Evolutionary conservation across 2,888 invertebrate species (phyloP).

Genomic region (Phoenoteleia sp.): DNA sequence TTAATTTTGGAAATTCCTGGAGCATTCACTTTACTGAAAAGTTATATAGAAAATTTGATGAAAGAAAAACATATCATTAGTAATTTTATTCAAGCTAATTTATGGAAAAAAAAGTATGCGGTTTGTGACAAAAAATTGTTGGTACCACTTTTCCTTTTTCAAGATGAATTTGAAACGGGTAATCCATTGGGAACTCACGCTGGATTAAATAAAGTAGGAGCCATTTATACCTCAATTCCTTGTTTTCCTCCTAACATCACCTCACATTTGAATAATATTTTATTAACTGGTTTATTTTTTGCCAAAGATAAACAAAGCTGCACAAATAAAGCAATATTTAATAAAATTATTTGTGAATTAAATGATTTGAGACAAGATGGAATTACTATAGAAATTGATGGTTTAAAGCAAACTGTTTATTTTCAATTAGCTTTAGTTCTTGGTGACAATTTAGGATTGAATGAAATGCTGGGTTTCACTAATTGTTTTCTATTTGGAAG

Average conservation of each 20-base stretch:
- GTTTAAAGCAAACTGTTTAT: not conserved
- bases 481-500: too few species aligned
- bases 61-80: conserved; percentile 33
- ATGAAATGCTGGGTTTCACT: too few species aligned
- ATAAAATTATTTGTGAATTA: not conserved
- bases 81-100: conserved; percentile 37
- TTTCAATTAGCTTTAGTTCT: too few species aligned
- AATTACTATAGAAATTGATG: not conserved
- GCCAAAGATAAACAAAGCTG: conserved; percentile 15
- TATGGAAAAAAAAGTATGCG: conserved; percentile 28
- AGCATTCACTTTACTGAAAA: conserved; percentile 5
- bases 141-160: conserved; percentile 40
- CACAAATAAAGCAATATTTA: not conserved
- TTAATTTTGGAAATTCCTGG: conserved; percentile 43
- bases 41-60: conserved; percentile 25
- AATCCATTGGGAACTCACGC: conserved; percentile 11
- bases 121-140: conserved; percentile 1
- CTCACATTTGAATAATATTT: conserved; percentile 1
- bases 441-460: too few species aligned
- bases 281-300: conserved; percentile 6
- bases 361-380: conserved; percentile 13
- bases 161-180: conserved; percentile 30
- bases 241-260: not conserved
- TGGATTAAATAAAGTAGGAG: conserved; percentile 18
- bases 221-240: not conserved